A percentile compares a stretch with the other conserved stretches of the same genome.
These are phyloP conservation scores for Sturnira hondurensis DNA, from an alignment of 2,113 vertebrate species.

Conservation along the genomic window DNA sequence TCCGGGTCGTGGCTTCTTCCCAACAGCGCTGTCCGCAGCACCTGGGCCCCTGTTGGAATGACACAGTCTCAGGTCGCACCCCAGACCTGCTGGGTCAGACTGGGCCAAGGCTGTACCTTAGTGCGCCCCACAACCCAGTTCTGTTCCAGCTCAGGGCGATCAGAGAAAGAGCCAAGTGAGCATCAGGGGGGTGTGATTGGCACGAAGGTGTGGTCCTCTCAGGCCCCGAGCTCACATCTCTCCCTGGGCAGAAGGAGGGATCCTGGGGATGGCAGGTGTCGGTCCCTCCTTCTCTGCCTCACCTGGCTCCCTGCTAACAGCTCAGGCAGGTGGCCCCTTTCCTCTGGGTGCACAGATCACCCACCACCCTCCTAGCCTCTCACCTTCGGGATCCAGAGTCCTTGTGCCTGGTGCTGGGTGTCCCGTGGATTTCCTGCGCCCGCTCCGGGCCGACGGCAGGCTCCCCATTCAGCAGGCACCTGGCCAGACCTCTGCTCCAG, in stretches of 20 bases:
- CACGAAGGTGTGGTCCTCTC: background rate
- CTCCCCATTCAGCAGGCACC: too few relatives aligned
- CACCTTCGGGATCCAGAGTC: background rate
- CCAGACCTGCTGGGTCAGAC: background rate
- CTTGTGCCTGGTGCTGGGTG: background rate
- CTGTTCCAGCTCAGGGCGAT: background rate
- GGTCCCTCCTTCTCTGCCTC: accelerated
- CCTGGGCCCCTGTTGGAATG: too few relatives aligned
- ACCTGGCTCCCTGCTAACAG: accelerated
- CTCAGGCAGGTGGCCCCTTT: accelerated
- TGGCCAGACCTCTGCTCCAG: background rate
- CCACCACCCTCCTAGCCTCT: too few relatives aligned
- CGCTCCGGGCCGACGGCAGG: too few relatives aligned
- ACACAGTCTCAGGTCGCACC: background rate
- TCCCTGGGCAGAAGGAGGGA: background rate
- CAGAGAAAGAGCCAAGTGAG: background rate
- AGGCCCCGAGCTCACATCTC: background rate
- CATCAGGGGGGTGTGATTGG: background rate
- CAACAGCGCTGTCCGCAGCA: background rate
- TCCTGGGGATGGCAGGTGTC: accelerated
- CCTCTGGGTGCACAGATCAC: background rate
- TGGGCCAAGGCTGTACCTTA: accelerated
- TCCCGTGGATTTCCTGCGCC: background rate
- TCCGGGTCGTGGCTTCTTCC: background rate
- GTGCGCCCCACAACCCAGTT: background rate